phyloP scores from a whole-genome alignment of 1,140 invertebrate genomes.

The Drosophila murphyi region DNA sequence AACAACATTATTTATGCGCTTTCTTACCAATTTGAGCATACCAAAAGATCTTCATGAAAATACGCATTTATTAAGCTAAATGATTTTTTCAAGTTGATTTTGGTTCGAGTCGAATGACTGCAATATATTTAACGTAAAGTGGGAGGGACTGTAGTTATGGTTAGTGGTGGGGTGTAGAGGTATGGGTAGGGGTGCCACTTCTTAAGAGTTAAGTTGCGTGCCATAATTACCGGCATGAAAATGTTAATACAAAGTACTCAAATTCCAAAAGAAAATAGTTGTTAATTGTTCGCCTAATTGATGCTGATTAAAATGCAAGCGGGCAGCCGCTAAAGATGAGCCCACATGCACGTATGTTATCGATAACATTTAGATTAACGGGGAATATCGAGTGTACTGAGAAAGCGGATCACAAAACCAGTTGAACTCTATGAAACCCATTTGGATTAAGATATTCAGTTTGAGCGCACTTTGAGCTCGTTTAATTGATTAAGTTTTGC shows the following conservation, averaged over 20 bases:
- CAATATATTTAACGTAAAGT: not conserved
- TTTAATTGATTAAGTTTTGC: not conserved
- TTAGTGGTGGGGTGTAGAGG: not conserved
- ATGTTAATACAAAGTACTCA: constrained; percentile 51
- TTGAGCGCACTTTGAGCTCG: not conserved
- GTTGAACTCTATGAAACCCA: not conserved
- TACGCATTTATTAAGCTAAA: too few relatives aligned
- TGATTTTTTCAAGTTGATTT: too few relatives aligned
- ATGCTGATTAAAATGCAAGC: not conserved
- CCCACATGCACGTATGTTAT: not conserved
- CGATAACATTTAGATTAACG: not conserved
- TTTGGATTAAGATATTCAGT: too few relatives aligned
- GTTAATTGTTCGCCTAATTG: constrained; percentile 69
- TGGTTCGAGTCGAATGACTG: not conserved
- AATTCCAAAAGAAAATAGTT: constrained; percentile 43
- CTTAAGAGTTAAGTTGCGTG: constrained; percentile 5
- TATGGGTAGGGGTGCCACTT: not conserved
- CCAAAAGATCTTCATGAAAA: not conserved
- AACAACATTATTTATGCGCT: not conserved
- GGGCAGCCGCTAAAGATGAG: constrained; percentile 14
- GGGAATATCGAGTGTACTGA: too few relatives aligned
- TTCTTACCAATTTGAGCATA: not conserved
- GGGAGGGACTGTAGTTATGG: too few relatives aligned
- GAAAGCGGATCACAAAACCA: not conserved
- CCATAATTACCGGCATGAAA: constrained; percentile 53